Evolutionary conservation across 1,140 invertebrate species (phyloP).

Genomic region (Pachypsylla venusta): DNA sequence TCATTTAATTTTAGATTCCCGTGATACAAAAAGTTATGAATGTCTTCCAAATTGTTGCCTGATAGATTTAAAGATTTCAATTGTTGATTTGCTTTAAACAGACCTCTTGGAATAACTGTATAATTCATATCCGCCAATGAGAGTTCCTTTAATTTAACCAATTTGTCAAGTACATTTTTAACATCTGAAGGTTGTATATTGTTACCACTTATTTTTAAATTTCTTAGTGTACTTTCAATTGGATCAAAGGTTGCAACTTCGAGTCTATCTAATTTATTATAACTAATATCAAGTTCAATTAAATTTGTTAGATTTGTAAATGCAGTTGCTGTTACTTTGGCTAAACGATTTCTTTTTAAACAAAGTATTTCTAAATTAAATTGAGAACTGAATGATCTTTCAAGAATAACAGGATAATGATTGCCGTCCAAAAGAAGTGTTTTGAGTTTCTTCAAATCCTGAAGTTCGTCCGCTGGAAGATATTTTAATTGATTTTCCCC

Average conservation of each 20-base stretch:
- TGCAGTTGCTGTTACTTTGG: constrained; percentile 48
- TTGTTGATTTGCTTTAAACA: constrained; percentile 36
- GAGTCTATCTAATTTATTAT: constrained; percentile 51
- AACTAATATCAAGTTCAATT: constrained; percentile 48
- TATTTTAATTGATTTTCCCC: constrained; percentile 63
- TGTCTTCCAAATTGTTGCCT: constrained; percentile 38
- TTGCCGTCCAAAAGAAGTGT: constrained; percentile 57
- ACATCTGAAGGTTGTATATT: constrained; percentile 31
- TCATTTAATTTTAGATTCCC: constrained; percentile 38
- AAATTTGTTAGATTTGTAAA: constrained; percentile 50
- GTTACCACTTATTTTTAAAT: constrained; percentile 51
- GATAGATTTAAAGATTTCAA: constrained; percentile 38
- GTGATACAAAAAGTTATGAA: constrained; percentile 38
- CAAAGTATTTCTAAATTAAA: constrained; percentile 33
- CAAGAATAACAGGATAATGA: constrained; percentile 52
- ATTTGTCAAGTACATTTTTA: constrained; percentile 36
- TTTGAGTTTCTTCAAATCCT: constrained; percentile 47
- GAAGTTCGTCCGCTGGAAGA: constrained; percentile 54
- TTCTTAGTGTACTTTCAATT: constrained; percentile 40
- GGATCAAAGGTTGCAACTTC: constrained; percentile 42
- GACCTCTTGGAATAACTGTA: constrained; percentile 34
- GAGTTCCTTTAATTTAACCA: constrained; percentile 39
- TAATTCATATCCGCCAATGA: constrained; percentile 38
- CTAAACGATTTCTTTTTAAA: constrained; percentile 53
- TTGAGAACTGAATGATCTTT: constrained; percentile 48